Conservation (phyloP, 2,797 vertebrate genomes). For the Pangasius sanitwongsei region DNA sequence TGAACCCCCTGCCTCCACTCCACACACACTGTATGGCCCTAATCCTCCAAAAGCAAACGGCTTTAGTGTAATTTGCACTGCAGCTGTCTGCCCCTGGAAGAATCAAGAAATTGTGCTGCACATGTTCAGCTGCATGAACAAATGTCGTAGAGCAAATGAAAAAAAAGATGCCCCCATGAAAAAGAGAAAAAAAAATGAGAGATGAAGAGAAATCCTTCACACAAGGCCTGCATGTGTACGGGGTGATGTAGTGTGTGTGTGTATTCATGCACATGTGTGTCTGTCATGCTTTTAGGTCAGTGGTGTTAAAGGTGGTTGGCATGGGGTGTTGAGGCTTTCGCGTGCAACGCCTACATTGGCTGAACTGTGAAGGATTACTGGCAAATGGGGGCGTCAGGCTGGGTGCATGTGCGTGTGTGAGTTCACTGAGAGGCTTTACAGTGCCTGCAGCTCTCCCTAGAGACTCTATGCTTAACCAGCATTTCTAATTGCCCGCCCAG, state of each 20-base stretch:
- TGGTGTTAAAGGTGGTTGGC: constrained; percentile 50
- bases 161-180: constrained; percentile 78
- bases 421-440: constrained; percentile 30
- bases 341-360: constrained; percentile 46
- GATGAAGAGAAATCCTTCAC: constrained; percentile 48
- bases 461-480: constrained; percentile 51
- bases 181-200: constrained; percentile 44
- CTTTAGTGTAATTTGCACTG: constrained; percentile 86
- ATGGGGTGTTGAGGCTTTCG: constrained; percentile 41
- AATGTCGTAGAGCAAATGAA: constrained; percentile 83
- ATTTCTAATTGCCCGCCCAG: constrained; percentile 55
- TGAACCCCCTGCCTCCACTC: constrained; percentile 65
- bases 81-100: constrained; percentile 90
- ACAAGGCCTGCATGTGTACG: constrained; percentile 51
- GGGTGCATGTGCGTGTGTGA: constrained; percentile 44
- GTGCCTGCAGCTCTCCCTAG: constrained; percentile 29
- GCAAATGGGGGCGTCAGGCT: constrained; percentile 66
- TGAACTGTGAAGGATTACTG: constrained; percentile 70
- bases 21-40: constrained; percentile 71
- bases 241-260: constrained; percentile 45
- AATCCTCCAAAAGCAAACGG: constrained; percentile 84
- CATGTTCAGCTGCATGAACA: constrained; percentile 89
- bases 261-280: constrained; percentile 66
- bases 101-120: constrained; percentile 84
- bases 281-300: constrained; percentile 49